These are phyloP conservation scores for Lanius collurio DNA, from an alignment of 2,113 vertebrate genomes.

Conservation along the genomic window DNA sequence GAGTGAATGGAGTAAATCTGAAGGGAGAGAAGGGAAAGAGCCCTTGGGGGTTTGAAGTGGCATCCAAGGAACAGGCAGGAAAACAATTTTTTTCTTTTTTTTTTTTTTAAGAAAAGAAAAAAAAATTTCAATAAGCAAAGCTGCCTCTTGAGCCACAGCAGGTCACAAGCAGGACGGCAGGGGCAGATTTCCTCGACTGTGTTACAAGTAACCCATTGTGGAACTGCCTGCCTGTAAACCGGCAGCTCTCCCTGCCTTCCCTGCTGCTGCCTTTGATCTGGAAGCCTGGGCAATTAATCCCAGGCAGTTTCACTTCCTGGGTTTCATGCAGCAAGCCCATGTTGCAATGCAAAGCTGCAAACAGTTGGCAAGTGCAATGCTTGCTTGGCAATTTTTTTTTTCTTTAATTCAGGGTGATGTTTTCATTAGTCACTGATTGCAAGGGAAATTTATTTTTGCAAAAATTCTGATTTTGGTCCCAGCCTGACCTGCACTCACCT, in stretches of 20 bases:
- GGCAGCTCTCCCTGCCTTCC: neutral
- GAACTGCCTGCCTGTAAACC: slow-evolving; percentile 20
- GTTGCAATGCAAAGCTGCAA: slow-evolving; percentile 65
- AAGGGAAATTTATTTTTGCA: neutral
- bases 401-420: slow-evolving; percentile 7
- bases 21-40: neutral
- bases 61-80: neutral
- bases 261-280: slow-evolving; percentile 57
- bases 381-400: slow-evolving; percentile 39
- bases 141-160: neutral
- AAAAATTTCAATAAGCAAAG: neutral
- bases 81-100: neutral
- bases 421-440: slow-evolving; percentile 56
- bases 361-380: slow-evolving; percentile 52
- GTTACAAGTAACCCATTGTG: slow-evolving; percentile 56
- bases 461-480: slow-evolving; percentile 4
- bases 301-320: slow-evolving; percentile 70
- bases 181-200: slow-evolving; percentile 21
- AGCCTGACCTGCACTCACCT: neutral
- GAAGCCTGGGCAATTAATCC: slow-evolving; percentile 40
- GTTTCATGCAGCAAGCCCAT: slow-evolving; percentile 57
- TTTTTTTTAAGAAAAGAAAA: neutral
- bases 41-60: neutral
- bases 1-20: neutral
- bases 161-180: slow-evolving; percentile 6